Evolutionary conservation across 1,140 invertebrate species (phyloP).

Genomic region (Colletes latitarsis): DNA sequence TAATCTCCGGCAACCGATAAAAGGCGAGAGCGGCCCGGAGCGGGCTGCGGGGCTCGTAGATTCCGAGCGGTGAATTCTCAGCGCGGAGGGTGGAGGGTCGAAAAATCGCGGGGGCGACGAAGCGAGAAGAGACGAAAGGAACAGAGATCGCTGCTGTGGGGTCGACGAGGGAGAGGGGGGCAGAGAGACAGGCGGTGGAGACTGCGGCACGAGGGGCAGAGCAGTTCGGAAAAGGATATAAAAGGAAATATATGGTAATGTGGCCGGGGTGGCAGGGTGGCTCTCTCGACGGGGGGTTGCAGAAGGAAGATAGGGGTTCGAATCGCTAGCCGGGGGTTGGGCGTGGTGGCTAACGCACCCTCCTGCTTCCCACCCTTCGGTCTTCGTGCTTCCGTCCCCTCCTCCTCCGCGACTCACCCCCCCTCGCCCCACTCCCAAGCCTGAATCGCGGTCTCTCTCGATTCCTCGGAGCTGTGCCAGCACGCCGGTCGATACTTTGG

Average conservation of each 20-base stretch:
- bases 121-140: slow-evolving; percentile 27
- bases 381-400: slow-evolving; percentile 56
- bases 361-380: slow-evolving; percentile 47
- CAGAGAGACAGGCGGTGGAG: slow-evolving; percentile 44
- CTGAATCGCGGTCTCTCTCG: slow-evolving; percentile 19
- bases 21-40: slow-evolving; percentile 7
- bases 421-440: slow-evolving; percentile 13
- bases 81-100: neutral
- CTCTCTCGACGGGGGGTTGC: slow-evolving; percentile 55
- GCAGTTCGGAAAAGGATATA: slow-evolving; percentile 69
- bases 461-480: slow-evolving; percentile 31
- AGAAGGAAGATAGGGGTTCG: slow-evolving; percentile 64
- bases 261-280: slow-evolving; percentile 63
- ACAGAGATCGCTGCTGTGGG: neutral
- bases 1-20: slow-evolving; percentile 36
- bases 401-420: neutral
- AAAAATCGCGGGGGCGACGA: slow-evolving; percentile 43
- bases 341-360: slow-evolving; percentile 75
- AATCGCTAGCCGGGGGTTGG: slow-evolving; percentile 76
- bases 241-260: slow-evolving; percentile 80
- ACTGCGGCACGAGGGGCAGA: slow-evolving; percentile 37
- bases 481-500: slow-evolving; percentile 79
- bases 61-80: slow-evolving; percentile 24
- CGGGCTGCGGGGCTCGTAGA: neutral
- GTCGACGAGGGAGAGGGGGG: neutral